phyloP scores from a whole-genome alignment of 2,888 invertebrate genomes.

The Unio pictorum region DNA sequence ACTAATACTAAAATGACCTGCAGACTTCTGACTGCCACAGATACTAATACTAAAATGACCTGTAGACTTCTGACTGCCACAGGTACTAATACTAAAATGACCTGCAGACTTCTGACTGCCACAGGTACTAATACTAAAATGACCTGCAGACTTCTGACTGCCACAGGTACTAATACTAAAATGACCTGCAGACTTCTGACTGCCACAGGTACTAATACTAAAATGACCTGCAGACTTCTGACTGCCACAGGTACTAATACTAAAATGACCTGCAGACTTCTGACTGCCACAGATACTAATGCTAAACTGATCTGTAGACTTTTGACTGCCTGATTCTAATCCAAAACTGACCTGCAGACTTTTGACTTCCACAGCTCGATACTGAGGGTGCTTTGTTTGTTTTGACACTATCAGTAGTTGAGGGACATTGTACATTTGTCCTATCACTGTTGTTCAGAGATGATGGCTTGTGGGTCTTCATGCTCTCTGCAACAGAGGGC shows the following conservation, averaged over 20 bases:
- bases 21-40: slow-evolving; percentile 31
- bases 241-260: slow-evolving; percentile 10
- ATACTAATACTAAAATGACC: not conserved
- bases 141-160: slow-evolving; percentile 36
- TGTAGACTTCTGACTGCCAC: too few relatives aligned
- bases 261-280: slow-evolving; percentile 31
- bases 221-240: slow-evolving; percentile 34
- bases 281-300: slow-evolving; percentile 15
- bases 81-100: slow-evolving; percentile 2
- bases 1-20: slow-evolving; percentile 15
- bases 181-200: slow-evolving; percentile 35
- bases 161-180: slow-evolving; percentile 5
- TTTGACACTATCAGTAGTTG: slow-evolving; percentile 22
- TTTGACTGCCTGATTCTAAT: slow-evolving; percentile 15
- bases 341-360: slow-evolving; percentile 27
- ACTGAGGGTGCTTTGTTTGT: slow-evolving; percentile 40
- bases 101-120: slow-evolving; percentile 35
- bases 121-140: slow-evolving; percentile 1
- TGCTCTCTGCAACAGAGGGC: slow-evolving; percentile 35
- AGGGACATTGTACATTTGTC: slow-evolving; percentile 17
- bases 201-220: slow-evolving; percentile 7
- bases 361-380: slow-evolving; percentile 36
- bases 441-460: slow-evolving; percentile 28
- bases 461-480: slow-evolving; percentile 28
- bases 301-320: slow-evolving; percentile 27